A percentile compares a stretch with the other conserved stretches of the same genome.
phyloP scores from a whole-genome alignment of 2,888 invertebrate species.

The Temnothorax ravouxi region DNA sequence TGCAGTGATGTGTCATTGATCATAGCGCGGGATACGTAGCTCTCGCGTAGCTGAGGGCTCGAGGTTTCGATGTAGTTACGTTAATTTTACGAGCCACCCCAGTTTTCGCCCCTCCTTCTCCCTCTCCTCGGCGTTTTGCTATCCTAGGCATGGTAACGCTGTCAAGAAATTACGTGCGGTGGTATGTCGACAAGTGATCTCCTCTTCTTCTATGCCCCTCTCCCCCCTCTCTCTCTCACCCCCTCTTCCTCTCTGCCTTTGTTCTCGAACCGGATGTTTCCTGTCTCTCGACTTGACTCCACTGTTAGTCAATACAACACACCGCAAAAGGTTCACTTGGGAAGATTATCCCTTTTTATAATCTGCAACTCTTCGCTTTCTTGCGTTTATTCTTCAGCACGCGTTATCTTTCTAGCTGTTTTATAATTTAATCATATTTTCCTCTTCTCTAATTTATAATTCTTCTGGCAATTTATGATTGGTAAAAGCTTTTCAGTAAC shows the following conservation, averaged over 20 bases:
- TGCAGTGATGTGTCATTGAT: slow-evolving; percentile 72
- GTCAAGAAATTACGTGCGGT: slow-evolving; percentile 72
- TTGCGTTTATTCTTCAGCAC: not conserved
- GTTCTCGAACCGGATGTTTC: slow-evolving; percentile 31
- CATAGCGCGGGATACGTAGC: slow-evolving; percentile 68
- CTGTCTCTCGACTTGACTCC: slow-evolving; percentile 11
- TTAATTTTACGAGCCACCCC: slow-evolving; percentile 78
- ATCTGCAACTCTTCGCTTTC: not conserved
- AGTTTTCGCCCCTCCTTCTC: slow-evolving; percentile 67
- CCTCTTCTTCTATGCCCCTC: slow-evolving; percentile 47
- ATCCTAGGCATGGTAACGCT: slow-evolving; percentile 59
- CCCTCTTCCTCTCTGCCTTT: slow-evolving; percentile 1
- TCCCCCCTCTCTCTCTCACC: slow-evolving; percentile 52
- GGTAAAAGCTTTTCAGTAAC: not conserved
- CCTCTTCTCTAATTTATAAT: not conserved
- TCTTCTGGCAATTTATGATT: not conserved
- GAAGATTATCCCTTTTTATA: slow-evolving; percentile 30
- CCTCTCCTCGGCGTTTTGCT: slow-evolving; percentile 50
- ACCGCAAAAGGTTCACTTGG: not conserved
- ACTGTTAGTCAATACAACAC: slow-evolving; percentile 38
- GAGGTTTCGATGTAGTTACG: slow-evolving; percentile 72
- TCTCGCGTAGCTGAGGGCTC: slow-evolving; percentile 61
- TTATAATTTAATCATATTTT: not conserved
- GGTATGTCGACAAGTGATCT: slow-evolving; percentile 71
- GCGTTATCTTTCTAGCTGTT: not conserved